Percentiles rank a stretch among this genome's conserved stretches.
phyloP scores from a whole-genome alignment of 2,113 vertebrate species.

The Hippocampus comes region DNA sequence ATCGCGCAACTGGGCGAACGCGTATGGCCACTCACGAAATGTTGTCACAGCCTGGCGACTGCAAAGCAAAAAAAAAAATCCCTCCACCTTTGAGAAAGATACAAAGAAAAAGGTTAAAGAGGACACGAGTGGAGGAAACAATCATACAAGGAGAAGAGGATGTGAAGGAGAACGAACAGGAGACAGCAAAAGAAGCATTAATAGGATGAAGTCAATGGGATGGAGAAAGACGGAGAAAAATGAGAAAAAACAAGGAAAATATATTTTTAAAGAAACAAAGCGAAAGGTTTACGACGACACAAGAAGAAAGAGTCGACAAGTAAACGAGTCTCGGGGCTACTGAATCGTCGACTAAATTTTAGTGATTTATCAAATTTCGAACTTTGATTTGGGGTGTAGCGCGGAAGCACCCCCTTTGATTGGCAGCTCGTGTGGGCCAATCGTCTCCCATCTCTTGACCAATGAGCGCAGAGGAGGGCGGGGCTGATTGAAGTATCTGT shows the following conservation, averaged over 20 bases:
- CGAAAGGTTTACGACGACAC: not conserved
- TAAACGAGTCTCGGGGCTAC: too few relatives aligned
- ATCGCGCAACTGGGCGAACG: too few relatives aligned
- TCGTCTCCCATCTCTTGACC: not conserved
- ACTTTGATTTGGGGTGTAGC: not conserved
- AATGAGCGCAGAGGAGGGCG: conserved; percentile 24
- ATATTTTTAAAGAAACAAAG: not conserved
- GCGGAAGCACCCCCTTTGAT: not conserved
- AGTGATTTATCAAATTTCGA: not conserved
- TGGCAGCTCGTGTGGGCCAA: conserved; percentile 13
- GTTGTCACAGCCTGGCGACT: too few relatives aligned
- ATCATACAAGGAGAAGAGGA: not conserved
- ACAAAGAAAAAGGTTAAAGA: not conserved
- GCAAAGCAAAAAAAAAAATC: too few relatives aligned
- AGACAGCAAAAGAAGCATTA: too few relatives aligned
- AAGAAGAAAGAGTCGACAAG: too few relatives aligned
- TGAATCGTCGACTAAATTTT: too few relatives aligned
- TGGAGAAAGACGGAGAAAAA: not conserved
- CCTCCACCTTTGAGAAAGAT: too few relatives aligned
- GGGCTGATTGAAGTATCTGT: not conserved
- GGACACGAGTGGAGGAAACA: not conserved
- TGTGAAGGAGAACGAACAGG: not conserved
- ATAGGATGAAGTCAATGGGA: not conserved
- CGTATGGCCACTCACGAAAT: too few relatives aligned
- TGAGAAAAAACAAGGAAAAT: not conserved